Evolutionary conservation across 2,113 vertebrate species (phyloP).

Genomic region (Cavia porcellus): DNA sequence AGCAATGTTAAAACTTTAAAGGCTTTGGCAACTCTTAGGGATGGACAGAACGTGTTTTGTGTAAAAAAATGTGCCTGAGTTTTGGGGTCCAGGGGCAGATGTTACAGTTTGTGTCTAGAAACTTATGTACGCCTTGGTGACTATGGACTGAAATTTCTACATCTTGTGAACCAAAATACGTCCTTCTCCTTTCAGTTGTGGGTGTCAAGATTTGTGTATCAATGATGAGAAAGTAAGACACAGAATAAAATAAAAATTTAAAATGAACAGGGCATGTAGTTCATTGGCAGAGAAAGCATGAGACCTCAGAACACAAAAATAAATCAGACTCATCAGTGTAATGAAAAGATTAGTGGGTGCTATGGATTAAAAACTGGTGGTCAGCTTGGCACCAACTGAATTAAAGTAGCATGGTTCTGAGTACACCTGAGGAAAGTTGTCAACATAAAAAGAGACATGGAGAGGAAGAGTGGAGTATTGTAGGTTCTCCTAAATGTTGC

Average conservation of each 20-base stretch:
- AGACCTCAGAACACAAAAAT: not conserved
- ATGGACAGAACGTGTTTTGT: not conserved
- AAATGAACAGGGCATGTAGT: not conserved
- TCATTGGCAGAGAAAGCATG: not conserved
- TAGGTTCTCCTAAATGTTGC: no score
- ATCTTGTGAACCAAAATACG: not conserved
- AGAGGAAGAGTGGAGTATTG: no score
- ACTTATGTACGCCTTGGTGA: not conserved
- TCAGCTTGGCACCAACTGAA: no score
- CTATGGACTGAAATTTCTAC: not conserved
- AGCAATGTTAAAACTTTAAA: not conserved
- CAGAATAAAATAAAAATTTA: not conserved
- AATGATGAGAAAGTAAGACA: not conserved
- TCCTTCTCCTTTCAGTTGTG: not conserved
- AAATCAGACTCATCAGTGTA: not conserved
- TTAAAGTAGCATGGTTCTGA: no score
- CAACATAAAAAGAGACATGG: no score
- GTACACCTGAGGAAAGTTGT: no score
- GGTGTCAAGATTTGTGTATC: not conserved
- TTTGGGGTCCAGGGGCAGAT: not conserved
- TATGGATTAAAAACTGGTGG: no score
- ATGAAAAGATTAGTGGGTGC: not conserved
- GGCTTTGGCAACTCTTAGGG: not conserved
- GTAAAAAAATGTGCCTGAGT: not conserved
- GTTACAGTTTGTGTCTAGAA: not conserved